These are phyloP conservation scores for Hyperopisus bebe DNA, from an alignment of 2,113 vertebrate genomes.

Conservation along the genomic window DNA sequence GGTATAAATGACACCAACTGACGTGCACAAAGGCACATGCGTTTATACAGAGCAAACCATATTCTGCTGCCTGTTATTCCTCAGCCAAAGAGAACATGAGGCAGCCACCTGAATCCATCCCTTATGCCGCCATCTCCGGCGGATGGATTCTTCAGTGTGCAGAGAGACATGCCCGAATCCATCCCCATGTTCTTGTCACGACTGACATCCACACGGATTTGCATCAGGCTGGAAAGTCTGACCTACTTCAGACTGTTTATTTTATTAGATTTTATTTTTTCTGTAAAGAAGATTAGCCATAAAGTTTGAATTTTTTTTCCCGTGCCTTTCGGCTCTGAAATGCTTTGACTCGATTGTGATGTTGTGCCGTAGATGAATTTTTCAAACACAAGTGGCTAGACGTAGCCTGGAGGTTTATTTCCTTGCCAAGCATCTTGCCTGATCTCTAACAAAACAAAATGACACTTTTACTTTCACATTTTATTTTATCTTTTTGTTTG, in stretches of 20 bases:
- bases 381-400: constrained; percentile 14
- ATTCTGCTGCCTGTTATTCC: not conserved
- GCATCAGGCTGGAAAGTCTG: constrained; percentile 51
- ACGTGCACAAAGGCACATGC: not conserved
- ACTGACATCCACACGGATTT: constrained; percentile 41
- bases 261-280: constrained; percentile 40
- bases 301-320: constrained; percentile 19
- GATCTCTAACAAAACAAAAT: not conserved
- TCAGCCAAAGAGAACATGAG: not conserved
- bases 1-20: not conserved
- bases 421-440: not conserved
- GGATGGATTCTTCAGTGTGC: not conserved
- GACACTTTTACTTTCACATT: not conserved
- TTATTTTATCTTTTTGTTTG: not conserved
- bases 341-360: constrained; percentile 29
- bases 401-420: constrained; percentile 6
- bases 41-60: not conserved
- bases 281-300: constrained; percentile 34
- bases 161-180: not conserved
- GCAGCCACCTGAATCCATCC: not conserved
- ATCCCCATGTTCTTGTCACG: constrained; percentile 13
- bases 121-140: not conserved
- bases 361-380: constrained; percentile 3
- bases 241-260: constrained; percentile 44
- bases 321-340: constrained; percentile 33